phyloP scores from a whole-genome alignment of 2,888 invertebrate species.

The Zeuzera pyrina region DNA sequence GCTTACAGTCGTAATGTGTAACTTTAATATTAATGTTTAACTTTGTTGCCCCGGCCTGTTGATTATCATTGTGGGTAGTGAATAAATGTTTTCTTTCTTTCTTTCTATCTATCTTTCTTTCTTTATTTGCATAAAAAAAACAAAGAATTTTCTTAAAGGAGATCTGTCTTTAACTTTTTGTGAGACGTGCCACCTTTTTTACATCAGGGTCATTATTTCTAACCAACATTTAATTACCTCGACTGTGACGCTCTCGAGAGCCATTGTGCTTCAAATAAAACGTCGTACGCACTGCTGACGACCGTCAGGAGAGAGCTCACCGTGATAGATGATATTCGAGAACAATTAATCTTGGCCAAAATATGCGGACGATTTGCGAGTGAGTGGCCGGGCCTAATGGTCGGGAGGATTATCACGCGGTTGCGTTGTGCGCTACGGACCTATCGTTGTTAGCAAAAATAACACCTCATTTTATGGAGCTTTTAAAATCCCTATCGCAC shows the following conservation, averaged over 20 bases:
- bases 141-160: too few species aligned
- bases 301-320: slow-evolving; percentile 66
- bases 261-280: slow-evolving; percentile 64
- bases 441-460: slow-evolving; percentile 56
- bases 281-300: slow-evolving; percentile 64
- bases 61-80: too few species aligned
- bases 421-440: slow-evolving; percentile 38
- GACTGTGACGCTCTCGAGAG: slow-evolving; percentile 40
- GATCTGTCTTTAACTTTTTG: slow-evolving; percentile 18
- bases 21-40: too few species aligned
- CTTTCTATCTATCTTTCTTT: too few species aligned
- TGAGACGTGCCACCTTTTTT: slow-evolving; percentile 27
- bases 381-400: slow-evolving; percentile 71
- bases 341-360: slow-evolving; percentile 72
- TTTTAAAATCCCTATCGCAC: too few species aligned
- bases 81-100: too few species aligned
- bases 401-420: slow-evolving; percentile 63
- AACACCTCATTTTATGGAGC: too few species aligned
- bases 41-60: too few species aligned
- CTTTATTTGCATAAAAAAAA: too few species aligned
- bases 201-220: slow-evolving; percentile 32
- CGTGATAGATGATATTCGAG: slow-evolving; percentile 72
- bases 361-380: slow-evolving; percentile 73
- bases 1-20: too few species aligned
- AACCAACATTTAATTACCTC: slow-evolving; percentile 59